phyloP scores from a whole-genome alignment of 2,888 invertebrate species.

The Theretra japonica region DNA sequence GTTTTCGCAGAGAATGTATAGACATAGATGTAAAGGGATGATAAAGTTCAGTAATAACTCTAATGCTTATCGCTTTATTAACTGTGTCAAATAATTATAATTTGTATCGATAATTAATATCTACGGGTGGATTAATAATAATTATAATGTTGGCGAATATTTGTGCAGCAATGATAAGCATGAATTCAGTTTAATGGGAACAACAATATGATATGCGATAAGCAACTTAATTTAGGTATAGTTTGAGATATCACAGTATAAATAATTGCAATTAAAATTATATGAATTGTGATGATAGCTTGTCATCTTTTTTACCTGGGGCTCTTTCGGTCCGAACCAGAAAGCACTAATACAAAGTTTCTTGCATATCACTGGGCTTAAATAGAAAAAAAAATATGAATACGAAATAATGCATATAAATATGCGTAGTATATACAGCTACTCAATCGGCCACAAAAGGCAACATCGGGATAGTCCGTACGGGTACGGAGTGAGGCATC shows the following conservation, averaged over 20 bases:
- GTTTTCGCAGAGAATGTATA: neutral
- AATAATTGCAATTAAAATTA: no score
- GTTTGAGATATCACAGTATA: no score
- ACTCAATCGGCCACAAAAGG: neutral
- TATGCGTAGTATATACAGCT: no score
- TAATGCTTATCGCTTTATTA: neutral
- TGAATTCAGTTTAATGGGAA: neutral
- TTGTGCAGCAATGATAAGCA: neutral
- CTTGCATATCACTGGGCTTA: no score
- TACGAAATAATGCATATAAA: no score
- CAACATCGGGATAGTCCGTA: neutral
- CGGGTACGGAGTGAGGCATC: neutral
- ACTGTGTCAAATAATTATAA: neutral
- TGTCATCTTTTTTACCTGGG: no score
- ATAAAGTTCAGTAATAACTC: neutral
- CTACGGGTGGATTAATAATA: neutral
- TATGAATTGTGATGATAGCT: no score
- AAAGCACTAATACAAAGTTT: no score
- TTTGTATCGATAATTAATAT: slow-evolving; percentile 10
- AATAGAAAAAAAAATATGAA: no score
- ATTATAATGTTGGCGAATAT: neutral
- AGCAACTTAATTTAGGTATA: no score
- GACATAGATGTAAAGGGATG: neutral
- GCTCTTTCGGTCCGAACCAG: no score
- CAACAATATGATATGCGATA: neutral